Evolutionary conservation across 2,797 vertebrate species (phyloP), one percentile per base, ranked within the genome.

Genomic region (Crax fasciolata): DNA sequence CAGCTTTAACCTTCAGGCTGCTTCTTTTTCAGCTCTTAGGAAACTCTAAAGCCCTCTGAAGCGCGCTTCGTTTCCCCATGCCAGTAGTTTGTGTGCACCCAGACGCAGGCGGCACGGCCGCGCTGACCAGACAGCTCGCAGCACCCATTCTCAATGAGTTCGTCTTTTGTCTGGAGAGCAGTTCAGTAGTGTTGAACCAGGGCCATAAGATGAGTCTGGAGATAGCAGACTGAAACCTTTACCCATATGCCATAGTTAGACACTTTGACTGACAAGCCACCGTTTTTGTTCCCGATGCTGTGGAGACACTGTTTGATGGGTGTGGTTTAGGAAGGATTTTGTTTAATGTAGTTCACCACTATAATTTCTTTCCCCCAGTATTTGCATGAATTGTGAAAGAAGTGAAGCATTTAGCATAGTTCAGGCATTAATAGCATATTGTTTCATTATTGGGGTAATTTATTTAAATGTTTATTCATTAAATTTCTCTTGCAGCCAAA

Each of bases 1-100:
- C 97, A 96, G 98, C 98, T 98, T 98, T 98, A 98, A 98, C 98
- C 98, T 98, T 98, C 98, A 98, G 98, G 98, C 98, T 98, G 98
- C 98, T 98, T 97, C 97, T 98, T 97, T 98, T 98, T 98, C 98
- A 98, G 98, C 96, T 97, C 97, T 98, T 98, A 96, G 98, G 97
- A 98, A 98, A 98, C 98, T 98, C 97, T 94, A 96, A 97, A 98
- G 98, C 98, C 97, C 97, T 97, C 94, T 97, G 95, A 98, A 98
- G 97, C 73, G 87, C 93, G n/a, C 94, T 96, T 97, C 94, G 21
- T 97, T 97, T 97, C 95, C 97, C 97, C 97, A 87, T 98, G 98
- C 98, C 98, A 97, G 97, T 97, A 97, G 98, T 98, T 97, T 98
- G 97, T 98, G 96, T 98, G 97, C 98, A 97, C 96, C 97, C 97